Conservation (phyloP, 2,888 invertebrate genomes). For the Belgica antarctica region DNA sequence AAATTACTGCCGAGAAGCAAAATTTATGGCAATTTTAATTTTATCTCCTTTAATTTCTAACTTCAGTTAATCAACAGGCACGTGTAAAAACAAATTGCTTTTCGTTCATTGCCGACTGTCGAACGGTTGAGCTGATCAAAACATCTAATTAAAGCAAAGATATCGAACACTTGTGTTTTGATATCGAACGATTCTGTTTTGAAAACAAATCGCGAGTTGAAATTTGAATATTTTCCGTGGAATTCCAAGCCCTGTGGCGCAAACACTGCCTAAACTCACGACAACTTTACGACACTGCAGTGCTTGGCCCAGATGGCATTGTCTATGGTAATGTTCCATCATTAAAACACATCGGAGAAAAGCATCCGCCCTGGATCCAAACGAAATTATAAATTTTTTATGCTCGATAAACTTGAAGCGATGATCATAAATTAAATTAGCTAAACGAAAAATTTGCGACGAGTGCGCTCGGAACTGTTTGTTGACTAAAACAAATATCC, state of each 20-base stretch:
- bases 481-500: conserved; percentile 28
- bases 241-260: too few relatives aligned
- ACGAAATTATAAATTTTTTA: conserved; percentile 33
- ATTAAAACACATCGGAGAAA: background rate
- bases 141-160: too few relatives aligned
- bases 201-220: too few relatives aligned
- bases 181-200: too few relatives aligned
- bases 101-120: background rate
- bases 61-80: conserved; percentile 9
- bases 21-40: conserved; percentile 18
- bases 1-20: background rate
- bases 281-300: too few relatives aligned
- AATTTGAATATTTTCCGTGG: too few relatives aligned
- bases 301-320: background rate
- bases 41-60: background rate
- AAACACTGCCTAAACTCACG: too few relatives aligned
- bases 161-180: too few relatives aligned
- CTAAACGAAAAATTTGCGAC: conserved; percentile 3
- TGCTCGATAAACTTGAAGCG: conserved; percentile 28
- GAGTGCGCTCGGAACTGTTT: conserved; percentile 19
- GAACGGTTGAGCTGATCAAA: too few relatives aligned
- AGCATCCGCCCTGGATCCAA: background rate
- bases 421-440: conserved; percentile 31
- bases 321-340: conserved; percentile 8
- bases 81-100: conserved; percentile 16